Conservation (phyloP, 2,113 vertebrate species). For the Psilopogon haemacephalus region DNA sequence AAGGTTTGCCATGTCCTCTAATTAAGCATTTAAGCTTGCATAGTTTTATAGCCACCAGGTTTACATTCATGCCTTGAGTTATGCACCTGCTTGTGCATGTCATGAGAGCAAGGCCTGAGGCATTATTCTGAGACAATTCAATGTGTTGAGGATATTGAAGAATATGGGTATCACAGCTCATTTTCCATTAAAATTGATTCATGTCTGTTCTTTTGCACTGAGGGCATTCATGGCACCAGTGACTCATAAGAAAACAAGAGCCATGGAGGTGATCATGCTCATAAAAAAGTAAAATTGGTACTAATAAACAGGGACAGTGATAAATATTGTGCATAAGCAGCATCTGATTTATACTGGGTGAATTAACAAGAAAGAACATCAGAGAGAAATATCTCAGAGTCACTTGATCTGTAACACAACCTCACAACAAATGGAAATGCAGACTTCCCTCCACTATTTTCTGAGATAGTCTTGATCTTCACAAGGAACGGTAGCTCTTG, state of each 20-base stretch:
- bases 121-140: background rate
- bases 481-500: constrained; percentile 39
- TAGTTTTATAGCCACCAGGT: background rate
- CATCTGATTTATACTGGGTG: background rate
- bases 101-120: background rate
- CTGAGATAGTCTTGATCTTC: constrained; percentile 22
- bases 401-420: background rate
- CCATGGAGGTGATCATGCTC: background rate
- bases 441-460: background rate
- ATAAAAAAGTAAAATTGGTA: background rate
- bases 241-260: background rate
- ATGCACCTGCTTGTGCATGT: background rate
- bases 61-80: background rate
- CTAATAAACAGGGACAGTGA: background rate
- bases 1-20: background rate
- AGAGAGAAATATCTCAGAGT: background rate
- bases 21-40: background rate
- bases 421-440: background rate
- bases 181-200: constrained; percentile 32
- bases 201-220: background rate
- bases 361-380: background rate
- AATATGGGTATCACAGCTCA: background rate
- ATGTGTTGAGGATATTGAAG: background rate
- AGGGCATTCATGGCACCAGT: background rate
- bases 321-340: background rate